Percentiles rank a stretch among this genome's conserved stretches.
phyloP scores from a whole-genome alignment of 2,888 invertebrate species.

The Pherbina coryleti region DNA sequence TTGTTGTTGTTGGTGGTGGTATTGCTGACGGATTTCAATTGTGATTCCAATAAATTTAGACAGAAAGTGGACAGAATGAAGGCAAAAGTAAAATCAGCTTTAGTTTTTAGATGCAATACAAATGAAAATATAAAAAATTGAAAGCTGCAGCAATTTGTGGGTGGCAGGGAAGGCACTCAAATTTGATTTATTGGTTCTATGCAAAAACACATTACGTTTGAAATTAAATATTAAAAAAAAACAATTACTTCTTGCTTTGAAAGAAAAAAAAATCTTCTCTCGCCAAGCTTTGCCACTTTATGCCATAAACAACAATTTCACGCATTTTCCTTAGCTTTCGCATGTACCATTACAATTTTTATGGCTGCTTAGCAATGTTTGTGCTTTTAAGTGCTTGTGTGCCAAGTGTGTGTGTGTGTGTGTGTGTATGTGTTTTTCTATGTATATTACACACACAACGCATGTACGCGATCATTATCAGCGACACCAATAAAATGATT shows the following conservation, averaged over 20 bases:
- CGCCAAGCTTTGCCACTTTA: neutral
- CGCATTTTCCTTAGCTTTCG: neutral
- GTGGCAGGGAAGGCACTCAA: neutral
- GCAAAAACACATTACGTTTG: neutral
- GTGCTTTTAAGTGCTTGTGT: neutral
- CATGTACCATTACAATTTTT: neutral
- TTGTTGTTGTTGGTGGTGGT: neutral
- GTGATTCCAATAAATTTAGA: conserved; percentile 4
- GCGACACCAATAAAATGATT: conserved; percentile 65
- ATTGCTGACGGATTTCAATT: conserved; percentile 10
- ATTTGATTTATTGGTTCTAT: conserved; percentile 15
- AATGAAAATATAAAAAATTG: too few relatives aligned
- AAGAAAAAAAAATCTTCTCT: too few relatives aligned
- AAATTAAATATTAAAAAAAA: too few relatives aligned
- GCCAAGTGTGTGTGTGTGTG: neutral
- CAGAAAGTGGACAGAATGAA: neutral
- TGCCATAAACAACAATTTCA: neutral
- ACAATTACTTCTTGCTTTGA: too few relatives aligned
- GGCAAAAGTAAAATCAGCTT: neutral
- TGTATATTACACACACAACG: neutral
- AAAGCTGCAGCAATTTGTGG: conserved; percentile 11
- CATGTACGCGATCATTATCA: conserved; percentile 54
- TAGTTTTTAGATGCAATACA: too few relatives aligned
- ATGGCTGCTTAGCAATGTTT: conserved; percentile 8
- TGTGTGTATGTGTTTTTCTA: neutral